A percentile compares a stretch with the other conserved stretches of the same genome.
These are phyloP conservation scores for Scaptomyza montana DNA, from an alignment of 1,140 invertebrate species.

Conservation along the genomic window DNA sequence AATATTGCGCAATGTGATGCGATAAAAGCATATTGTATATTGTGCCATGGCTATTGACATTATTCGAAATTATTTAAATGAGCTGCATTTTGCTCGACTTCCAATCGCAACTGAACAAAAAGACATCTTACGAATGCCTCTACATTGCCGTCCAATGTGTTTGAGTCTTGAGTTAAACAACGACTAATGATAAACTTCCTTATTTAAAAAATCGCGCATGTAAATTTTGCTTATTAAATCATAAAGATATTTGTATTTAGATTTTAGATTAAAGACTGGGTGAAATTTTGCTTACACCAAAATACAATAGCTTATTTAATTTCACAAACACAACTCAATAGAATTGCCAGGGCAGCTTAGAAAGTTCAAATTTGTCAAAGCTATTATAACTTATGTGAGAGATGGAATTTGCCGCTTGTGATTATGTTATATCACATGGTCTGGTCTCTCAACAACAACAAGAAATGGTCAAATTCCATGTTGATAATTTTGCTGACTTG, in stretches of 20 bases:
- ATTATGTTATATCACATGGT: slow-evolving; percentile 22
- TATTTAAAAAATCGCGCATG: slow-evolving; percentile 54
- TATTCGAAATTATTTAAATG: slow-evolving; percentile 67
- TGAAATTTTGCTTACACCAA: slow-evolving; percentile 58
- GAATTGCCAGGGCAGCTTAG: slow-evolving; percentile 51
- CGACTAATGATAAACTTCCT: slow-evolving; percentile 75
- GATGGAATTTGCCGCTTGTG: slow-evolving; percentile 23
- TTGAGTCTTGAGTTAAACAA: slow-evolving; percentile 54
- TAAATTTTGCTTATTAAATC: slow-evolving; percentile 39
- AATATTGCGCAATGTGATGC: slow-evolving; percentile 43
- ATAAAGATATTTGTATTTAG: slow-evolving; percentile 15
- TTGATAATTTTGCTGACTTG: slow-evolving; percentile 49
- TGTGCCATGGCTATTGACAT: slow-evolving; percentile 49
- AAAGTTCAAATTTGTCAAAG: slow-evolving; percentile 33
- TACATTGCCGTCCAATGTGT: not conserved
- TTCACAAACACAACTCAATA: slow-evolving; percentile 29
- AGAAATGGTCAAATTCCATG: slow-evolving; percentile 6
- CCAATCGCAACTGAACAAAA: slow-evolving; percentile 49
- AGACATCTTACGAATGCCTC: slow-evolving; percentile 56
- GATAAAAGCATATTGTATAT: slow-evolving; percentile 59
- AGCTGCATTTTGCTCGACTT: slow-evolving; percentile 37
- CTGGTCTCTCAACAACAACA: not conserved
- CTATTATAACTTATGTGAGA: slow-evolving; percentile 36
- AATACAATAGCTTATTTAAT: slow-evolving; percentile 8
- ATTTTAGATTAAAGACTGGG: slow-evolving; percentile 43